These are phyloP conservation scores for Epinotia brunnichana DNA, from an alignment of 2,888 invertebrate genomes.

Conservation along the genomic window DNA sequence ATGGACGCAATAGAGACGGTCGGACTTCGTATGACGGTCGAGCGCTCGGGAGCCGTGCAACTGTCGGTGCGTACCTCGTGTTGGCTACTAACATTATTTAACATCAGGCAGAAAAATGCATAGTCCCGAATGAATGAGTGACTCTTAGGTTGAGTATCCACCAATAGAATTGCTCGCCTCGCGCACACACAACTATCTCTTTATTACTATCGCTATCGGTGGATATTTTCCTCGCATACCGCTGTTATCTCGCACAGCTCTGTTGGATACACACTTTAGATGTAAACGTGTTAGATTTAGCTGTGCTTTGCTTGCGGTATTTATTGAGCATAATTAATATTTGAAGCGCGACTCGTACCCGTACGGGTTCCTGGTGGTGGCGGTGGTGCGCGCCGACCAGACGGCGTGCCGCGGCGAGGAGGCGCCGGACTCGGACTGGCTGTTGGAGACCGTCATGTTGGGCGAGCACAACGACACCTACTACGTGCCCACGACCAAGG, in stretches of 20 bases:
- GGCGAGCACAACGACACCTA: slow-evolving; percentile 45
- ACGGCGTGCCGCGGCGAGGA: slow-evolving; percentile 57
- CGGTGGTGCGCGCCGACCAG: slow-evolving; percentile 58
- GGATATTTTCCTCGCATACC: too few relatives aligned
- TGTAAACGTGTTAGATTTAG: too few relatives aligned
- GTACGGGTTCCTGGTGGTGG: slow-evolving; percentile 68
- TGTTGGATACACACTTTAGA: too few relatives aligned
- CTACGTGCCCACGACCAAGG: slow-evolving; percentile 50
- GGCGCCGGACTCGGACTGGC: slow-evolving; percentile 58
- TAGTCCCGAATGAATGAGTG: too few relatives aligned
- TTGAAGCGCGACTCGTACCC: slow-evolving; percentile 64
- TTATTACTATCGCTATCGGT: too few relatives aligned
- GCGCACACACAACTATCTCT: too few relatives aligned
- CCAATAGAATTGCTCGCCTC: too few relatives aligned
- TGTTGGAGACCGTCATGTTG: slow-evolving; percentile 61
- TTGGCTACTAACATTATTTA: background rate
- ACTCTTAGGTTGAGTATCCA: too few relatives aligned
- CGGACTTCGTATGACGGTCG: slow-evolving; percentile 67
- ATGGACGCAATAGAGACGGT: slow-evolving; percentile 51
- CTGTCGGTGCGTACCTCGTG: slow-evolving; percentile 59
- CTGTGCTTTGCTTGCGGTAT: too few relatives aligned
- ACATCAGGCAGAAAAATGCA: too few relatives aligned
- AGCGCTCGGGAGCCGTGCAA: slow-evolving; percentile 68
- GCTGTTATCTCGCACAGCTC: too few relatives aligned
- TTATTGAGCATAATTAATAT: too few relatives aligned